Base-by-base conservation (phyloP, 2,888 invertebrate genomes). In the Phaonia tiefii region DNA sequence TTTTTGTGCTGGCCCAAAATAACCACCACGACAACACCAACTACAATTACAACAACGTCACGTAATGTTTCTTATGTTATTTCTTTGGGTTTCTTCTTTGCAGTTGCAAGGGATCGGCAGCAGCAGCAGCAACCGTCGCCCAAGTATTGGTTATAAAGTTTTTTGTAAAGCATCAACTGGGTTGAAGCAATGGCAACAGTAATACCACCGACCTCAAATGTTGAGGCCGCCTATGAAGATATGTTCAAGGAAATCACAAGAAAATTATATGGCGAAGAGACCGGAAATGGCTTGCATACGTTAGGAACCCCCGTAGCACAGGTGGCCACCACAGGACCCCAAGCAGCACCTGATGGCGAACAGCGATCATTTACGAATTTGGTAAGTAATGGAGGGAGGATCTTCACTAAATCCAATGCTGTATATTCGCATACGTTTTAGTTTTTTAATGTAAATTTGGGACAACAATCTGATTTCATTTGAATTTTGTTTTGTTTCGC, bases 261-360 rank as follows among this genome's bases (percentile, higher is more conserved):
- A 90, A 97, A 97, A 92, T 92, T 97, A 85, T 97, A 97, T 91
- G 97, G 97, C 83, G 96, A 96, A 91, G 96, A 97, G 91, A 90
- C 91, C 87, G 91, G 91, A 83, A 91, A 91, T 89, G 91, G 91
- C 85, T 88, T 91, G 84, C 91, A 91, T 84, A 91, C 91, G 78
- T 87, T 91, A 85, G 91, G 90, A 74, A 90, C 91, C 84, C 91
- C 91, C 84, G 91, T 91, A 85, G 91, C 91, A 83, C 91, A 91
- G 86, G 89, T 90, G 86, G 91, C 90, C 84, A 90, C 91, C 83
- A 89, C 90, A 83, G 91, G 90, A 70, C 91, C 91, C 72, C 91
- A 91, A 54, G 91, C 90, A 83, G 91, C 89, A 80, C 91, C 91
- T 80, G 91, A 91, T 84, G 91, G 91, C 80, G 91, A 91, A 86